These are phyloP conservation scores for Rattus rattus DNA, from an alignment of 2,113 vertebrate species.

Conservation along the genomic window DNA sequence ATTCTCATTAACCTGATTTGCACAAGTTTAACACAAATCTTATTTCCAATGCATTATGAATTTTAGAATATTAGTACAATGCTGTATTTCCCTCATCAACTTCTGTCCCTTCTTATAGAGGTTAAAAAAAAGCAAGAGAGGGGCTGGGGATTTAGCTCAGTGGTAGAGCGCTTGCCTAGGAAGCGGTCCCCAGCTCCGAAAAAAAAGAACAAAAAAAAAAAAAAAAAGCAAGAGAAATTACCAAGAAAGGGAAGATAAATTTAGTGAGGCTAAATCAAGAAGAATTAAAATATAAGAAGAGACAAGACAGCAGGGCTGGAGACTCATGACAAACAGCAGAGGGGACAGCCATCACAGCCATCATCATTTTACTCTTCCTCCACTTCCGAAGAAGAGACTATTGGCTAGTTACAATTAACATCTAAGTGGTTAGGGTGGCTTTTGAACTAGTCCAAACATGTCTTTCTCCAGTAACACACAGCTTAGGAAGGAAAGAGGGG, in stretches of 20 bases:
- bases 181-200: no score
- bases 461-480: neutral
- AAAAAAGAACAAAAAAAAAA: no score
- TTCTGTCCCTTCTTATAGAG: neutral
- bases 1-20: neutral
- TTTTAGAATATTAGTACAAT: neutral
- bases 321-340: neutral
- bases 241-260: neutral
- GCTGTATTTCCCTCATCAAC: no score
- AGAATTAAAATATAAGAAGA: neutral
- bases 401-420: no score
- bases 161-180: no score
- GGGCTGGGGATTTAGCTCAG: no score
- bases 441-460: neutral
- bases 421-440: neutral
- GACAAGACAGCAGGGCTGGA: neutral
- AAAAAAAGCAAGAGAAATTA: neutral
- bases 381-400: neutral
- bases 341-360: fast-evolving
- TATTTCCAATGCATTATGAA: neutral
- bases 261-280: no score
- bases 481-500: neutral
- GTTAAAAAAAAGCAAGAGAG: neutral
- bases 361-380: neutral
- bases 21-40: neutral